These are phyloP conservation scores for Ichneumoninae sp. DNA, from an alignment of 2,888 invertebrate species.

Conservation along the genomic window DNA sequence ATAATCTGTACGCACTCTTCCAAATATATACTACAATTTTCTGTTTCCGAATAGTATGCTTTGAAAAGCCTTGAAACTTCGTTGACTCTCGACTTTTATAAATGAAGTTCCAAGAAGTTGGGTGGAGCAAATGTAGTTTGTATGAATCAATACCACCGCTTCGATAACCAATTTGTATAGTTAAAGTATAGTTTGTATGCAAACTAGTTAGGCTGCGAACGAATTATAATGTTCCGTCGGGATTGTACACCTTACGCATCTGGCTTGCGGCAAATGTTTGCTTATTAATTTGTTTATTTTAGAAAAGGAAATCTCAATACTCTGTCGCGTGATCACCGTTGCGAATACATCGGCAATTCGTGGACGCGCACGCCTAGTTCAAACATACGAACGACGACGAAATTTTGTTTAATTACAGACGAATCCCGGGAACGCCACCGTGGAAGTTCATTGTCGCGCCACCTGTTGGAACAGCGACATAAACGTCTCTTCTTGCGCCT, in stretches of 20 bases:
- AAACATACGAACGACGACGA: neutral
- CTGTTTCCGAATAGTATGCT: neutral
- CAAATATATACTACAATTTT: neutral
- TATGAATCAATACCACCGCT: conserved; percentile 30
- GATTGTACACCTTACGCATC: neutral
- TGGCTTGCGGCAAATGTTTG: too few species aligned
- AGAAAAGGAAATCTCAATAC: neutral
- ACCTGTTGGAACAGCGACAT: neutral
- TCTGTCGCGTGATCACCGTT: neutral
- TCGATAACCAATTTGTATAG: conserved; percentile 13
- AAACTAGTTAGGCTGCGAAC: neutral
- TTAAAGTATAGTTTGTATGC: neutral
- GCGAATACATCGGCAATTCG: neutral
- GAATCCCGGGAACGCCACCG: neutral
- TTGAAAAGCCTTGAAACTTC: neutral
- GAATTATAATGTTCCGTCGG: neutral
- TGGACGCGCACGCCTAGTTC: neutral
- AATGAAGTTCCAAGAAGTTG: neutral
- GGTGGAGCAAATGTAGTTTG: conserved; percentile 5
- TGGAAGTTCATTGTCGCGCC: neutral
- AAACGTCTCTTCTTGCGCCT: too few species aligned
- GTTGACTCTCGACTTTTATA: neutral
- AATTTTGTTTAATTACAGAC: conserved; percentile 22
- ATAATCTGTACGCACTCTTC: conserved; percentile 3
- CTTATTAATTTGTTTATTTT: too few species aligned